These are phyloP conservation scores for Eustalomyia histrio DNA, from an alignment of 2,888 invertebrate species.

Conservation along the genomic window DNA sequence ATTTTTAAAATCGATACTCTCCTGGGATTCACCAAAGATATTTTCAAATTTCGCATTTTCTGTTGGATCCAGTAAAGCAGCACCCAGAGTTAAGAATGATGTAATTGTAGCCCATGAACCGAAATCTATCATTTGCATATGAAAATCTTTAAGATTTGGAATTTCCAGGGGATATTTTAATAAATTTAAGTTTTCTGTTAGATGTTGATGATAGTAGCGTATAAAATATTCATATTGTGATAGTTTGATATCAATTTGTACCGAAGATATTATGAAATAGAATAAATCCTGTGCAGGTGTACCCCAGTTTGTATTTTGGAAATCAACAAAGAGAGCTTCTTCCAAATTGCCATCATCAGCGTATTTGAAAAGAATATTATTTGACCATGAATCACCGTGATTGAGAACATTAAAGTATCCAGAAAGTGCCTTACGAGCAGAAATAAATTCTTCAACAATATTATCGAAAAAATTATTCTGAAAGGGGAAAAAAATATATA, in stretches of 20 bases:
- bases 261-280: constrained; percentile 75
- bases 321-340: constrained; percentile 74
- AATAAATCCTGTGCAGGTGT: constrained; percentile 72
- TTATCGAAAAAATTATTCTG: constrained; percentile 66
- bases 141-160: constrained; percentile 71
- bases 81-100: constrained; percentile 64
- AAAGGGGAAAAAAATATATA: background rate
- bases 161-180: constrained; percentile 70
- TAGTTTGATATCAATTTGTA: constrained; percentile 73
- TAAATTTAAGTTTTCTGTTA: constrained; percentile 71
- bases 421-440: constrained; percentile 45
- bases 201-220: constrained; percentile 73
- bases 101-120: constrained; percentile 69
- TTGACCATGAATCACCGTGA: constrained; percentile 73
- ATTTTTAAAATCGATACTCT: constrained; percentile 68
- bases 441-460: constrained; percentile 46
- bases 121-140: constrained; percentile 69
- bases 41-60: constrained; percentile 73
- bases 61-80: constrained; percentile 73
- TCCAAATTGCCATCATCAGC: constrained; percentile 67
- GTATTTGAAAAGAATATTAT: constrained; percentile 74
- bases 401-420: constrained; percentile 71
- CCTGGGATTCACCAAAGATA: constrained; percentile 65
- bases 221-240: constrained; percentile 74
- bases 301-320: constrained; percentile 72